These are phyloP conservation scores for Chaetoderma sp. DNA, from an alignment of 2,888 invertebrate species.

Conservation along the genomic window DNA sequence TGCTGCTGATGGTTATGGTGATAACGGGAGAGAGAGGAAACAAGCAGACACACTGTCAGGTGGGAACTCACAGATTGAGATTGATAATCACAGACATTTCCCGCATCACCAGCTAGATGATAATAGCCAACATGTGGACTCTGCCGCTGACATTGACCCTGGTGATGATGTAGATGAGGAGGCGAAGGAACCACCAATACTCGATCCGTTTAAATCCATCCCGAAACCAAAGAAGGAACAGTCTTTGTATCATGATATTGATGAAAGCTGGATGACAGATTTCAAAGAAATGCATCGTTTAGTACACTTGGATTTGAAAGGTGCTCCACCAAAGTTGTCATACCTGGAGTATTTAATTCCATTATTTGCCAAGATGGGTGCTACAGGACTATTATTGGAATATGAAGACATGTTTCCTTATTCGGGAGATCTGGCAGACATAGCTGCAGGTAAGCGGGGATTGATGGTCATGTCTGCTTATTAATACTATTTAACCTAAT, in stretches of 20 bases:
- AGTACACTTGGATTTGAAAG: conserved; percentile 87
- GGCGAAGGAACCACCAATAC: too few species aligned
- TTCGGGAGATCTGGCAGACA: conserved; percentile 73
- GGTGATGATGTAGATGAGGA: not conserved
- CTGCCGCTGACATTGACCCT: not conserved
- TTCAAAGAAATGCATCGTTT: conserved; percentile 72
- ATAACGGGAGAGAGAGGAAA: too few species aligned
- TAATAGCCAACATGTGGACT: not conserved
- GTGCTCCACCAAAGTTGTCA: conserved; percentile 79
- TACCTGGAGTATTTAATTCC: conserved; percentile 68
- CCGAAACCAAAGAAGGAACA: too few species aligned
- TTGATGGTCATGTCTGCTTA: conserved; percentile 75
- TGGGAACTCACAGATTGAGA: too few species aligned
- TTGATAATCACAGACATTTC: too few species aligned
- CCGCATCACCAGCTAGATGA: not conserved
- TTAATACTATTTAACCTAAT: too few species aligned
- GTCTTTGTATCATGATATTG: too few species aligned
- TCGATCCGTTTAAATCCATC: too few species aligned
- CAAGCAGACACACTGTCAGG: too few species aligned
- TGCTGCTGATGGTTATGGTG: too few species aligned
- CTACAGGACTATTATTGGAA: conserved; percentile 82
- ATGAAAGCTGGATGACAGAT: too few species aligned
- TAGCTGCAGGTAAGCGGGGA: too few species aligned
- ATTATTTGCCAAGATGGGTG: conserved; percentile 70
- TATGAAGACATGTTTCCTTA: conserved; percentile 92